Evolutionary conservation across 2,797 vertebrate genomes (phyloP).

Genomic region (Urocyon cinereoargenteus): DNA sequence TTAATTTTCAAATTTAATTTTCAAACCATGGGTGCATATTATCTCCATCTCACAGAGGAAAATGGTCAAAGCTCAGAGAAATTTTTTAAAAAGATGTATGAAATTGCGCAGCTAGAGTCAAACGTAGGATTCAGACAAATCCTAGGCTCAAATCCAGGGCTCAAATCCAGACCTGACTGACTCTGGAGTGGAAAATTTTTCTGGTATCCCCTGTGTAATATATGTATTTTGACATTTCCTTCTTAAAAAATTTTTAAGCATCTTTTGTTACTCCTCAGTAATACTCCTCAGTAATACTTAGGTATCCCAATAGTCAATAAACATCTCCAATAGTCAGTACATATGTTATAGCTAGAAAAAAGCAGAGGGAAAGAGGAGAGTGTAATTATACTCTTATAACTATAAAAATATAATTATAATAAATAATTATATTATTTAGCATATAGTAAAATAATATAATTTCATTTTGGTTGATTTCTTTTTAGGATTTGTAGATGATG

Average conservation of each 20-base stretch:
- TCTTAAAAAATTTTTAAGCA: neutral
- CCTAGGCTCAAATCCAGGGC: rapidly evolving
- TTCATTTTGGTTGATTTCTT: constrained; percentile 13
- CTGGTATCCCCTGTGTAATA: neutral
- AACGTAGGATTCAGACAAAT: neutral
- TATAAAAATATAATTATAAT: no score
- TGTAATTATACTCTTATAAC: neutral
- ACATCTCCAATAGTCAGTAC: neutral
- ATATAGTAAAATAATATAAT: neutral
- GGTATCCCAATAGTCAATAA: neutral
- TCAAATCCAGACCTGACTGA: neutral
- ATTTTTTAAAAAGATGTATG: neutral
- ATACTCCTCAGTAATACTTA: neutral
- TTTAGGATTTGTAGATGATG: constrained; percentile 48
- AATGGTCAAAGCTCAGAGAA: neutral
- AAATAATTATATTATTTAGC: no score
- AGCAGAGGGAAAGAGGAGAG: neutral
- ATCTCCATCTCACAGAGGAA: neutral
- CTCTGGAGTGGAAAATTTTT: neutral
- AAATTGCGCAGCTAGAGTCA: neutral
- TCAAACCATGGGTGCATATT: neutral
- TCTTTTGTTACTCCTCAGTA: neutral
- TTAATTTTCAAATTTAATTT: neutral
- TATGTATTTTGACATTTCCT: neutral
- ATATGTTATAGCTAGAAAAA: neutral